These are phyloP conservation scores for Pituophis catenifer DNA, from an alignment of 2,113 vertebrate genomes.

Conservation along the genomic window DNA sequence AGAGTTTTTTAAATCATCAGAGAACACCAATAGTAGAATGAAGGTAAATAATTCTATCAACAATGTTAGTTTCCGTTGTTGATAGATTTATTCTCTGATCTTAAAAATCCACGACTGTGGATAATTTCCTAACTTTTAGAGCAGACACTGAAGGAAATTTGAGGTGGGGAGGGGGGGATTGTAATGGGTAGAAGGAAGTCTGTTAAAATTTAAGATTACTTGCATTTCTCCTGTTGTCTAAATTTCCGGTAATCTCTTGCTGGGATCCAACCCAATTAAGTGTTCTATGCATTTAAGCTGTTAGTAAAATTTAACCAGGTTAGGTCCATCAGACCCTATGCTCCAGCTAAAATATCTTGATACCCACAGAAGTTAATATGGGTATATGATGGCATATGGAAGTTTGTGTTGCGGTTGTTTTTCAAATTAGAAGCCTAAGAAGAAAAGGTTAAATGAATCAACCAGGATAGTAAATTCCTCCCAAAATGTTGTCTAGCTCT, in stretches of 20 bases:
- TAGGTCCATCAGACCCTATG: not conserved
- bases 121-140: not conserved
- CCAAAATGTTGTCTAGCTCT: too few relatives aligned
- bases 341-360: not conserved
- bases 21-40: not conserved
- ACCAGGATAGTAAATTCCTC: too few relatives aligned
- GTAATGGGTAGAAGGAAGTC: not conserved
- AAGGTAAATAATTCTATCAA: not conserved
- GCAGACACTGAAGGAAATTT: not conserved
- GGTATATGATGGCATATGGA: not conserved
- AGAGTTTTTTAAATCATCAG: not conserved
- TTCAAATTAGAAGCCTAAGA: not conserved
- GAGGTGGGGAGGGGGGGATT: not conserved
- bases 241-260: not conserved
- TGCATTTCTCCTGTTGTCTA: not conserved
- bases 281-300: not conserved
- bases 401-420: not conserved
- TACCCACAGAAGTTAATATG: not conserved
- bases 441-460: not conserved
- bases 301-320: not conserved
- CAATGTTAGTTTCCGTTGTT: not conserved
- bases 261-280: not conserved
- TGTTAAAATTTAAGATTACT: not conserved
- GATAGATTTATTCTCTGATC: not conserved
- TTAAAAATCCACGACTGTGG: not conserved